These are phyloP conservation scores for Frankliniella fusca DNA, from an alignment of 2,888 invertebrate species.

Conservation along the genomic window DNA sequence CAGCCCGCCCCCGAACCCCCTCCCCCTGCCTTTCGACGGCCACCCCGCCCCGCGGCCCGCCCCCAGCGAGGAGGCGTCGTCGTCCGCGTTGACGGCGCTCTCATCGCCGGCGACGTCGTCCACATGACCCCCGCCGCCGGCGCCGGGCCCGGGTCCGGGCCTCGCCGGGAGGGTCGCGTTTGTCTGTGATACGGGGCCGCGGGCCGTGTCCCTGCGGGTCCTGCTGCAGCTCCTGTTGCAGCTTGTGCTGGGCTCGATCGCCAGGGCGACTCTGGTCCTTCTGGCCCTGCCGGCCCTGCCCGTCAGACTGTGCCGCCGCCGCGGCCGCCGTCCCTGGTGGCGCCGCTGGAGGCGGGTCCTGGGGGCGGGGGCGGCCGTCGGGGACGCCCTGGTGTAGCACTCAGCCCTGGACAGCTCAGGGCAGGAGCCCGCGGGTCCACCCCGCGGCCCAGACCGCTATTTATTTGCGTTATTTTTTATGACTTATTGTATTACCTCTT, in stretches of 20 bases:
- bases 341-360: no score
- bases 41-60: neutral
- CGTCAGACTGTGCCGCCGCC: no score
- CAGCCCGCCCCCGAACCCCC: neutral
- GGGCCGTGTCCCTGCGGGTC: neutral
- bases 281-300: neutral
- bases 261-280: neutral
- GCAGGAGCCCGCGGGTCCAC: neutral
- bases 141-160: neutral
- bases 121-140: neutral
- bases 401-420: no score
- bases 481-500: neutral
- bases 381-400: no score
- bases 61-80: neutral
- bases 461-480: conserved; percentile 1
- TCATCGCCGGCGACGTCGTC: neutral
- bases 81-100: neutral
- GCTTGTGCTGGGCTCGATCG: neutral
- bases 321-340: no score
- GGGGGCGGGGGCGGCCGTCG: neutral
- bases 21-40: neutral
- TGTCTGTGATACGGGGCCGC: neutral
- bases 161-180: neutral
- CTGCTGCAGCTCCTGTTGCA: neutral
- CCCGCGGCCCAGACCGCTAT: neutral